These are phyloP conservation scores for Petrocephalus zakoni DNA, from an alignment of 2,113 vertebrate species.

Conservation along the genomic window DNA sequence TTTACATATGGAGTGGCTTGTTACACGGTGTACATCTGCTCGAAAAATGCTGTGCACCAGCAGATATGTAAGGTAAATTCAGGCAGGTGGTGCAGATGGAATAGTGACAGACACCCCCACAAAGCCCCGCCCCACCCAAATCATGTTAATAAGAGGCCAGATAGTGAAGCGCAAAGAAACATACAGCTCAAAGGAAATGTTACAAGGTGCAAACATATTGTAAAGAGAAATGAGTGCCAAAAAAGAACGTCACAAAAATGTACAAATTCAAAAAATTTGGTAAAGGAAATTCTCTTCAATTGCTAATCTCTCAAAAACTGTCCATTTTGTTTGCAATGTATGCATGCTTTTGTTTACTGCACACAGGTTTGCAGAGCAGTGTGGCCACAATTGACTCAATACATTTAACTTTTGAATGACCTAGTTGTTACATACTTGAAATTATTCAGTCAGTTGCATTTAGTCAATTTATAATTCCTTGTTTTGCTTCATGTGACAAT, in stretches of 20 bases:
- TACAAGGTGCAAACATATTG: not conserved
- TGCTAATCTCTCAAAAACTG: no score
- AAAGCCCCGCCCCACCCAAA: not conserved
- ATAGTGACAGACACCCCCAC: not conserved
- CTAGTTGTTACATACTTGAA: not conserved
- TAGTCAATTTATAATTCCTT: not conserved
- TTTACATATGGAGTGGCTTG: not conserved
- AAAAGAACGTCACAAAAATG: not conserved
- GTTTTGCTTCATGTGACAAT: not conserved
- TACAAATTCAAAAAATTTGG: not conserved
- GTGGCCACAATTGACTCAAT: not conserved
- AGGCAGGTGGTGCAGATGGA: not conserved
- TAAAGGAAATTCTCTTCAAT: not conserved
- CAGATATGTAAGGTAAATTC: not conserved
- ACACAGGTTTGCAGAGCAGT: not conserved
- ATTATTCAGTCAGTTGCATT: not conserved
- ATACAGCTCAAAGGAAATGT: not conserved
- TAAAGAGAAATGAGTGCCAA: not conserved
- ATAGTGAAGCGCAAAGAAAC: not conserved
- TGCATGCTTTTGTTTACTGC: not conserved
- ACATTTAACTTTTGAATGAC: not conserved
- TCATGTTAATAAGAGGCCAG: not conserved
- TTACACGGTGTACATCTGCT: not conserved
- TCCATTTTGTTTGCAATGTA: not conserved
- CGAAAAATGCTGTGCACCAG: not conserved